Conservation (phyloP, 2,888 invertebrate genomes). For the Strigamia transsilvanica region DNA sequence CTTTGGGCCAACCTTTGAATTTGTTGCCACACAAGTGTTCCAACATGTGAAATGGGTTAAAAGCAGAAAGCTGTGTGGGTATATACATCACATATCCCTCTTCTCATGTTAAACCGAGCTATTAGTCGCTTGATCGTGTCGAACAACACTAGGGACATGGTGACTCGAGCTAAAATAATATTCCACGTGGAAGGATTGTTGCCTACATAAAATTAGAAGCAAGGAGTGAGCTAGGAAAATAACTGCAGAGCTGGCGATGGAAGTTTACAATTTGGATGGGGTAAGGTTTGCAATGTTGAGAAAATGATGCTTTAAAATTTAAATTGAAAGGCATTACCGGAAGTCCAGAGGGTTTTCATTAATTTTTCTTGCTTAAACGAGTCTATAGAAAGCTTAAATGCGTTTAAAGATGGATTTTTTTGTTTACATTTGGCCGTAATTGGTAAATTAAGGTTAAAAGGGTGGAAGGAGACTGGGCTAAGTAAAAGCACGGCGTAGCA, state of each 20-base stretch:
- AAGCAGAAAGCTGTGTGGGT: slow-evolving; percentile 39
- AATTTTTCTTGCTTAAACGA: too few relatives aligned
- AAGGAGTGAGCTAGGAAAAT: slow-evolving; percentile 9
- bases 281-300: background rate
- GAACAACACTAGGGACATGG: slow-evolving; percentile 1
- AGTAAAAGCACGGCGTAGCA: background rate
- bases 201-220: slow-evolving; percentile 19
- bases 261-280: background rate
- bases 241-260: background rate
- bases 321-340: background rate
- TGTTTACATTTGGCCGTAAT: background rate
- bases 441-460: background rate
- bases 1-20: slow-evolving; percentile 52
- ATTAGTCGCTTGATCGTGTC: slow-evolving; percentile 37
- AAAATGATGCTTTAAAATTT: background rate
- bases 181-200: background rate
- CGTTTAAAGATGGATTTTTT: too few relatives aligned
- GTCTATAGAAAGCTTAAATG: too few relatives aligned
- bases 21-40: slow-evolving; percentile 46
- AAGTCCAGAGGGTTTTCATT: too few relatives aligned
- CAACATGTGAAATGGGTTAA: slow-evolving; percentile 47
- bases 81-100: slow-evolving; percentile 41
- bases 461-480: background rate
- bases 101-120: slow-evolving; percentile 3
- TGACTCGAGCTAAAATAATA: slow-evolving; percentile 12